Evolutionary conservation across 2,113 vertebrate genomes (phyloP).

Genomic region (Pangasianodon gigas): DNA sequence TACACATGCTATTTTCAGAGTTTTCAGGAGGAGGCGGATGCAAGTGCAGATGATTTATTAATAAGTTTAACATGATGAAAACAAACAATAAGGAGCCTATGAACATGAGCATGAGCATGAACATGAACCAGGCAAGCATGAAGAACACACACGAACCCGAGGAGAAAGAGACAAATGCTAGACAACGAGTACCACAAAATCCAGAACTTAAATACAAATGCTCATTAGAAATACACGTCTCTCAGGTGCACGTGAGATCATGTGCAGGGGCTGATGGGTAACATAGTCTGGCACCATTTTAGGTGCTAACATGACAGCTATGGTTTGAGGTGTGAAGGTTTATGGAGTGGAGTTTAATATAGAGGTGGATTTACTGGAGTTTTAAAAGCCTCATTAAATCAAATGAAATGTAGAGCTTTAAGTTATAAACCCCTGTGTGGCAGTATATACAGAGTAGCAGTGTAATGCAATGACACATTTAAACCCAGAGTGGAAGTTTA

Average conservation of each 20-base stretch:
- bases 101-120: not conserved
- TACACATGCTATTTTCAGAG: not conserved
- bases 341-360: not conserved
- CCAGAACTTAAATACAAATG: not conserved
- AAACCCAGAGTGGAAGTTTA: not conserved
- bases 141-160: not conserved
- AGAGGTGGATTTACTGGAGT: not conserved
- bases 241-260: not conserved
- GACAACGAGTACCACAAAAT: not conserved
- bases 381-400: not conserved
- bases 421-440: not conserved
- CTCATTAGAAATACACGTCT: not conserved
- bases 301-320: not conserved
- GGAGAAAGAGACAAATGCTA: not conserved
- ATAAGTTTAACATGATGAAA: not conserved
- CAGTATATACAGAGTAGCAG: not conserved
- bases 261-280: constrained; percentile 9
- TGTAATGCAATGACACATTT: not conserved
- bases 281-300: not conserved
- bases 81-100: not conserved
- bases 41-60: not conserved
- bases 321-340: not conserved
- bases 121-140: not conserved
- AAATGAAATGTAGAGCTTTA: not conserved
- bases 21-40: not conserved